phyloP scores from a whole-genome alignment of 2,888 invertebrate species.

The Hirtodrosophila histrioides region DNA sequence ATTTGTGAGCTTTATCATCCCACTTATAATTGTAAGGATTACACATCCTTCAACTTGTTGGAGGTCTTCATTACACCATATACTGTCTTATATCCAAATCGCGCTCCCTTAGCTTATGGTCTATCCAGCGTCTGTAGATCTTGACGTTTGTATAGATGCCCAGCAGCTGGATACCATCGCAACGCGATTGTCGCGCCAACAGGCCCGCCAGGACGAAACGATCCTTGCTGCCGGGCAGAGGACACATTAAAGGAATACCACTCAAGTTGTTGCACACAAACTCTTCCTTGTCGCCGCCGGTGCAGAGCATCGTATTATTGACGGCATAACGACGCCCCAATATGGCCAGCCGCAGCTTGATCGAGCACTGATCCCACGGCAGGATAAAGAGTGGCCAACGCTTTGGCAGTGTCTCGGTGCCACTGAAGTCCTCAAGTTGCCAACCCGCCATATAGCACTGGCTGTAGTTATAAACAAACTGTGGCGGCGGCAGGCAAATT shows the following conservation, averaged over 20 bases:
- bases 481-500: conserved; percentile 58
- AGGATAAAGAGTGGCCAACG: conserved; percentile 53
- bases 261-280: conserved; percentile 52
- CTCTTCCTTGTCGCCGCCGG: conserved; percentile 60
- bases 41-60: no score
- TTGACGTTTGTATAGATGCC: conserved; percentile 60
- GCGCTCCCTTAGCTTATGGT: conserved; percentile 56
- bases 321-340: conserved; percentile 49
- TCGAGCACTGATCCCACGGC: conserved; percentile 58
- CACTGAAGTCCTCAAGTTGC: conserved; percentile 34
- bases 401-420: conserved; percentile 42
- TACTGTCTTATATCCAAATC: conserved; percentile 58
- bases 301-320: conserved; percentile 57
- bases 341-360: conserved; percentile 52
- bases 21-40: no score
- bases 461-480: conserved; percentile 50
- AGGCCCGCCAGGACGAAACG: conserved; percentile 57
- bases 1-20: no score
- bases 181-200: conserved; percentile 49
- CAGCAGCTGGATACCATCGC: conserved; percentile 56
- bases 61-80: conserved; percentile 29
- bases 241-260: conserved; percentile 59
- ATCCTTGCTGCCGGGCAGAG: conserved; percentile 43
- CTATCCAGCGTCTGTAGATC: conserved; percentile 60
- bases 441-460: conserved; percentile 66